phyloP scores from a whole-genome alignment of 2,113 vertebrate genomes.

The Chloropsis hardwickii region DNA sequence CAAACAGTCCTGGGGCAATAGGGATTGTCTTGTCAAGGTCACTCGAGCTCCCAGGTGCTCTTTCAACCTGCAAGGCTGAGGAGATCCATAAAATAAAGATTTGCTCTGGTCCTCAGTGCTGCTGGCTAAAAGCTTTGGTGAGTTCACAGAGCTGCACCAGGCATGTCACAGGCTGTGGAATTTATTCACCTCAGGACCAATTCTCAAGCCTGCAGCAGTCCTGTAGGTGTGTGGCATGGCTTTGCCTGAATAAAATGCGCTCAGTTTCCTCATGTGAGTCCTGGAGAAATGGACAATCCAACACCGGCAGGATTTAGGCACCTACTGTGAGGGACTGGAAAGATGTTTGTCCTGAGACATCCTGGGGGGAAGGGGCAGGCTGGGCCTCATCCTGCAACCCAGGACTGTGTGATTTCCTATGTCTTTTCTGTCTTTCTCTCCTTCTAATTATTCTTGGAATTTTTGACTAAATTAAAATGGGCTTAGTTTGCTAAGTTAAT shows the following conservation, averaged over 20 bases:
- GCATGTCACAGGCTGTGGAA: fast-evolving
- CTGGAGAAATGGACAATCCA: background rate
- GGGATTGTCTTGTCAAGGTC: background rate
- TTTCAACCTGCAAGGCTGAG: background rate
- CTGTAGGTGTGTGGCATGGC: fast-evolving
- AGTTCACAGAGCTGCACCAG: background rate
- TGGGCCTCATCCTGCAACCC: background rate
- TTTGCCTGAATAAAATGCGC: background rate
- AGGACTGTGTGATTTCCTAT: background rate
- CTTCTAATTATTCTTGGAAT: background rate
- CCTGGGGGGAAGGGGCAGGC: background rate
- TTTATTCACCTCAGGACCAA: background rate
- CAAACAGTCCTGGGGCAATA: background rate
- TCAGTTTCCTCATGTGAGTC: background rate
- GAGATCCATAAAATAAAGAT: background rate
- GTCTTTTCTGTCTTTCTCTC: background rate
- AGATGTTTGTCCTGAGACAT: background rate
- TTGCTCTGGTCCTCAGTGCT: background rate
- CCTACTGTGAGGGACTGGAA: background rate
- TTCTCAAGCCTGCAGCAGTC: background rate
- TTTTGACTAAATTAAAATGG: background rate
- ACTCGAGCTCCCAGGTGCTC: background rate
- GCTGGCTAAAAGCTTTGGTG: fast-evolving
- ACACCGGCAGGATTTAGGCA: background rate
- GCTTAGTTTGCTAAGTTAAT: background rate